Percentiles rank a stretch among this genome's conserved stretches.
phyloP scores from a whole-genome alignment of 2,888 invertebrate species.

The Micoletzkya japonica region DNA sequence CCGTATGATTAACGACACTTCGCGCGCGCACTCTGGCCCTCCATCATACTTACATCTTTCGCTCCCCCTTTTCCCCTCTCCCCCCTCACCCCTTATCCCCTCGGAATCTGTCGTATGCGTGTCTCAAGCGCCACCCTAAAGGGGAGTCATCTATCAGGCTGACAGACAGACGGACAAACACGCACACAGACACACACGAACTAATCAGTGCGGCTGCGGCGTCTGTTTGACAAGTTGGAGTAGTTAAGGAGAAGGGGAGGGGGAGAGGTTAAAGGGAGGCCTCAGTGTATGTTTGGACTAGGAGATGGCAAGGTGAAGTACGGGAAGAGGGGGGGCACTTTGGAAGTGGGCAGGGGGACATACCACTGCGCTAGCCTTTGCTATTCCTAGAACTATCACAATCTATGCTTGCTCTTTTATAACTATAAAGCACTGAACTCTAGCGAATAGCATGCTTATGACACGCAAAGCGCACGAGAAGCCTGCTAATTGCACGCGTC shows the following conservation, averaged over 20 bases:
- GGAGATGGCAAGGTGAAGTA: too few relatives aligned
- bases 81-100: neutral
- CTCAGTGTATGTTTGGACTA: too few relatives aligned
- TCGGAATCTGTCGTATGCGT: constrained; percentile 16
- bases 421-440: too few relatives aligned
- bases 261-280: neutral
- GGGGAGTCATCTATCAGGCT: neutral
- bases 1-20: neutral
- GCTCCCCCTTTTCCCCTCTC: too few relatives aligned
- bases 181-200: neutral
- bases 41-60: neutral
- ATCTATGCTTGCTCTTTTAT: too few relatives aligned
- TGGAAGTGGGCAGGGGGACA: neutral
- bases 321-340: too few relatives aligned
- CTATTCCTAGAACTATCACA: neutral
- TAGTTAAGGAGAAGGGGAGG: neutral
- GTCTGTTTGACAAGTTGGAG: neutral
- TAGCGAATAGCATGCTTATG: too few relatives aligned
- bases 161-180: too few relatives aligned
- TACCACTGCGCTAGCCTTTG: neutral
- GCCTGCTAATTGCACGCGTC: too few relatives aligned
- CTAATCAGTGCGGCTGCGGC: neutral
- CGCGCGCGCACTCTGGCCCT: neutral
- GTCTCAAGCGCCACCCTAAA: neutral
- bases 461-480: too few relatives aligned